These are phyloP conservation scores for Ylistrum balloti DNA, from an alignment of 1,140 invertebrate species.

Conservation along the genomic window DNA sequence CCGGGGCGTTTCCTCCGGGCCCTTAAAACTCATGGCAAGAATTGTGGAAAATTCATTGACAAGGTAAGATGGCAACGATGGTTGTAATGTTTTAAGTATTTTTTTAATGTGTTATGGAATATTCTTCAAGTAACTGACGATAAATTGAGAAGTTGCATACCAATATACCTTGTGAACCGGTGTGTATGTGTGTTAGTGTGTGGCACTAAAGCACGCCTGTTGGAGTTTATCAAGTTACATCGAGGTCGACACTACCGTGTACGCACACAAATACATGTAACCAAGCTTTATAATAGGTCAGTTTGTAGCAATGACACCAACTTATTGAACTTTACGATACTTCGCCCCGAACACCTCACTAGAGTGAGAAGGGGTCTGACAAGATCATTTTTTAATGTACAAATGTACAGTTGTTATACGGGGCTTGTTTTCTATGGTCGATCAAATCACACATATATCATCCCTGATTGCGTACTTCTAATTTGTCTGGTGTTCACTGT, in stretches of 20 bases:
- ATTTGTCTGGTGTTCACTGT: no score
- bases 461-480: no score
- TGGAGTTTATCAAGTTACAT: background rate
- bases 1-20: slow-evolving; percentile 34
- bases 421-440: no score
- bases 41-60: background rate
- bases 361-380: no score
- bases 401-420: no score
- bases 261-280: background rate
- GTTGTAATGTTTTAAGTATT: background rate
- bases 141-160: slow-evolving; percentile 8
- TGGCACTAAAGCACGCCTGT: background rate
- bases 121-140: background rate
- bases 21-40: background rate
- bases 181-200: background rate
- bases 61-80: background rate
- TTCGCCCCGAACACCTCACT: no score
- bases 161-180: background rate
- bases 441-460: no score
- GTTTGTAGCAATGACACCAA: no score
- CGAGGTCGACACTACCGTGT: background rate
- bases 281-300: no score
- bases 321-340: no score
- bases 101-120: background rate
- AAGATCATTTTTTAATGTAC: no score